A percentile compares a stretch with the other conserved stretches of the same genome.
These are phyloP conservation scores for Amblyjoppa fuscipennis DNA, from an alignment of 2,888 invertebrate species.

Conservation along the genomic window DNA sequence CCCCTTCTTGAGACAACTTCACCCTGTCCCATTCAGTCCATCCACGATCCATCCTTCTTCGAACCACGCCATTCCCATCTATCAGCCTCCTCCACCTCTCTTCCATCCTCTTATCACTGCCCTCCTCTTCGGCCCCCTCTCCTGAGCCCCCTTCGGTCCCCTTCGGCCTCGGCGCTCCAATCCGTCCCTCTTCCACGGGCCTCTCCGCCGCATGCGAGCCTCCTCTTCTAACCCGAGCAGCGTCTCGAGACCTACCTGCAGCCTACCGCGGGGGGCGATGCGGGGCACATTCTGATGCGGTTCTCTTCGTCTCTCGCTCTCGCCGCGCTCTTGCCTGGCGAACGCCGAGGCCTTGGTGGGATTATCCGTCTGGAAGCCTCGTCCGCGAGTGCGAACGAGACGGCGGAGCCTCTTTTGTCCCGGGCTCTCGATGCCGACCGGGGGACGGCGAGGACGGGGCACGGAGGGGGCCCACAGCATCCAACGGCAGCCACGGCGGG, in stretches of 20 bases:
- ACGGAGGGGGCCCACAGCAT: slow-evolving; percentile 78
- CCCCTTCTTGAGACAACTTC: slow-evolving; percentile 29
- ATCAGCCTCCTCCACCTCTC: slow-evolving; percentile 24
- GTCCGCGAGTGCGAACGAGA: slow-evolving; percentile 55
- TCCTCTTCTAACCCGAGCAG: slow-evolving; percentile 30
- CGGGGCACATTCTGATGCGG: slow-evolving; percentile 59
- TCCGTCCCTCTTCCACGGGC: slow-evolving; percentile 32
- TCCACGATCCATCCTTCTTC: neutral
- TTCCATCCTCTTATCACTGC: slow-evolving; percentile 41
- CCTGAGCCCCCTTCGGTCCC: neutral
- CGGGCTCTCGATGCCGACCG: slow-evolving; percentile 58
- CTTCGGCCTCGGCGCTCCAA: neutral
- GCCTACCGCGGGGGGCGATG: slow-evolving; percentile 72
- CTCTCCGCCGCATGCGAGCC: slow-evolving; percentile 23
- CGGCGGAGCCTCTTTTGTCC: slow-evolving; percentile 46
- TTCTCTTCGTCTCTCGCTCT: slow-evolving; percentile 53
- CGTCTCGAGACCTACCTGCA: slow-evolving; percentile 59
- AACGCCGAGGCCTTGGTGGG: slow-evolving; percentile 70
- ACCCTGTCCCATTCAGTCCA: neutral
- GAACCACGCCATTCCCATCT: neutral
- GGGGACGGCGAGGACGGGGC: slow-evolving; percentile 51
- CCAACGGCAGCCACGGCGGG: slow-evolving; percentile 84
- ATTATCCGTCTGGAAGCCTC: slow-evolving; percentile 54
- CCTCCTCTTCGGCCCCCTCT: slow-evolving; percentile 20
- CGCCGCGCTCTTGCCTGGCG: slow-evolving; percentile 73